phyloP scores from a whole-genome alignment of 2,888 invertebrate genomes.

The Stenodera caucasica region DNA sequence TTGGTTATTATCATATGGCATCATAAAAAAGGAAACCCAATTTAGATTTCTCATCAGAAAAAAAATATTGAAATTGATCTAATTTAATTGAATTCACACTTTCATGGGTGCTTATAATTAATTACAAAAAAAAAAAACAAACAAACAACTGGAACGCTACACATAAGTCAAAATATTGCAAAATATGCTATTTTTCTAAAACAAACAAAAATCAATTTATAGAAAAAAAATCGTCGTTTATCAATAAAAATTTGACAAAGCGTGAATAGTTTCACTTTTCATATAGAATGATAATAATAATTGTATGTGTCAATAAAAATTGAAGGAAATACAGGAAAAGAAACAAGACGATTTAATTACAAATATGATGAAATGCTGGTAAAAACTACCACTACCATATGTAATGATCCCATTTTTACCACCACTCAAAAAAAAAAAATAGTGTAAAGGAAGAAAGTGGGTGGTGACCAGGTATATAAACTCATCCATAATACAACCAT shows the following conservation, averaged over 20 bases:
- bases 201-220: too few species aligned
- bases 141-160: too few species aligned
- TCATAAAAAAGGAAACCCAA: neutral
- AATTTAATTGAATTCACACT: too few species aligned
- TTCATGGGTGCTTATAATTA: too few species aligned
- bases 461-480: constrained; percentile 11
- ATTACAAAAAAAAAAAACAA: too few species aligned
- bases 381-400: neutral
- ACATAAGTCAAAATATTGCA: too few species aligned
- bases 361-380: constrained; percentile 5
- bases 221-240: too few species aligned
- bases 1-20: neutral
- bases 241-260: constrained; percentile 11
- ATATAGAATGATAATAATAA: too few species aligned
- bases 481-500: neutral
- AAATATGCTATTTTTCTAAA: too few species aligned
- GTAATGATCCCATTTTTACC: neutral
- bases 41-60: neutral
- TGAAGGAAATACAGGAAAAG: neutral
- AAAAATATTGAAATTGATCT: too few species aligned
- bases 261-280: constrained; percentile 20
- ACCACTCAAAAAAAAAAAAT: neutral
- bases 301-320: too few species aligned
- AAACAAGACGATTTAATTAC: neutral
- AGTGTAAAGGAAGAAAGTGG: neutral